Base-by-base conservation (phyloP, 1,140 invertebrate species). In the Zophobas morio region DNA sequence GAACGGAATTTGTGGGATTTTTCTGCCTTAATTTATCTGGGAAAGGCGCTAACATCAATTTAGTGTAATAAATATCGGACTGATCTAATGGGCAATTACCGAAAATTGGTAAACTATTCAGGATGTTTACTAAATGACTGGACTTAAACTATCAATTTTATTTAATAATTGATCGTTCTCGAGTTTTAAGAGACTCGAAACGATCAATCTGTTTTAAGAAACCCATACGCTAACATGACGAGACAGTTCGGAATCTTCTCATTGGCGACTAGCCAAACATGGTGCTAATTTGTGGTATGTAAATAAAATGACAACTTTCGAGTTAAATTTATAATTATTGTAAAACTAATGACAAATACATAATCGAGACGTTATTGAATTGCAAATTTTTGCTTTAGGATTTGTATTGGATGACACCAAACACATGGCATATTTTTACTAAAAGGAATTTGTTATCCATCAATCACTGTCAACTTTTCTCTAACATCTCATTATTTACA, bases 41-140 rank as follows among this genome's bases (percentile, higher is more conserved):
- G 54, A 57, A 57, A 57, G 54, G 54, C 34, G 54, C 54, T 57
- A 57, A 57, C 54, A 6, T 39, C 57, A 63, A 63, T 37, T 63
- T 34, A n/a, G 5, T 63, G n/a, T 6, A 6, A 63, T 37, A 57
- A 36, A 57, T 36, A 57, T 57, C 34, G 8, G 8, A 4, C 35
- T 35, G 32, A 39, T 37, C 57, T 39, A 63, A 63, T 63, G 34
- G 57, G 57, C 57, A 37, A 37, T 39, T 63, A 51, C 20, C 20
- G 49, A 51, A 51, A 51, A 51, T 51, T 51, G 49, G 4, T 20
- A 51, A 51, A 51, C 20, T 51, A 51, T 51, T 51, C 20, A 20
- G 49, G n/a, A 51, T 51, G 49, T 51, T 51, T 20, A 51, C 49
- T n/a, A 51, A 51, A 6, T 51, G 49, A 51, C 49, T 20, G 49